phyloP scores from a whole-genome alignment of 2,888 invertebrate genomes.

The Lymantria monacha region DNA sequence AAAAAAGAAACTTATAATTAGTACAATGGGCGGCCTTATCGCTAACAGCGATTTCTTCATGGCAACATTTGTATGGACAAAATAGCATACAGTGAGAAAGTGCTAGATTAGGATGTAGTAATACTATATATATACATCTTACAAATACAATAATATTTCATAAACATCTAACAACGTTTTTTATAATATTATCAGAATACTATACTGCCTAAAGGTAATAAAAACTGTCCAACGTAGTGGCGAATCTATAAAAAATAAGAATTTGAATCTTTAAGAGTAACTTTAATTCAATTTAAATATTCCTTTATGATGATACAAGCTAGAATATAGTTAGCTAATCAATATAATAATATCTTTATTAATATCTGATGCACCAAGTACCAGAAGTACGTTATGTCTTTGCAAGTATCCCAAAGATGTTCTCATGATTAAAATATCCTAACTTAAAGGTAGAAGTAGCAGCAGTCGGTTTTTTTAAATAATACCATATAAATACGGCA shows the following conservation, averaged over 20 bases:
- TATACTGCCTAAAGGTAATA: background rate
- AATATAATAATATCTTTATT: slow-evolving; percentile 39
- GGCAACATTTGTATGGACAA: too few relatives aligned
- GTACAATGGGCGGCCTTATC: too few relatives aligned
- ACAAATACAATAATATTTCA: too few relatives aligned
- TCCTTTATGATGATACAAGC: slow-evolving; percentile 45
- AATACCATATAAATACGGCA: too few relatives aligned
- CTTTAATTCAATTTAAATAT: slow-evolving; percentile 52
- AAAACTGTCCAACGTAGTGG: slow-evolving; percentile 62
- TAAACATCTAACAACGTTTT: background rate
- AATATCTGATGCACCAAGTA: slow-evolving; percentile 67
- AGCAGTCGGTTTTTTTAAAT: too few relatives aligned
- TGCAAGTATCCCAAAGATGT: slow-evolving; percentile 17
- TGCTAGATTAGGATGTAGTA: too few relatives aligned
- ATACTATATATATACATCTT: too few relatives aligned
- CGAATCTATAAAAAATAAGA: slow-evolving; percentile 60
- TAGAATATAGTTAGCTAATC: slow-evolving; percentile 50
- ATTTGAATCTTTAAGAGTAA: slow-evolving; percentile 31
- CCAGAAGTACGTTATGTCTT: slow-evolving; percentile 50
- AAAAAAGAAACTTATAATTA: too few relatives aligned
- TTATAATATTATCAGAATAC: background rate
- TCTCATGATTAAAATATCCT: background rate
- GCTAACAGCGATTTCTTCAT: too few relatives aligned
- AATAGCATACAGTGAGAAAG: too few relatives aligned
- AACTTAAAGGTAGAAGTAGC: too few relatives aligned